Base-by-base conservation (phyloP, 37 sponge, comb jelly and placozoan genomes). In the Ephydatia muelleri region DNA sequence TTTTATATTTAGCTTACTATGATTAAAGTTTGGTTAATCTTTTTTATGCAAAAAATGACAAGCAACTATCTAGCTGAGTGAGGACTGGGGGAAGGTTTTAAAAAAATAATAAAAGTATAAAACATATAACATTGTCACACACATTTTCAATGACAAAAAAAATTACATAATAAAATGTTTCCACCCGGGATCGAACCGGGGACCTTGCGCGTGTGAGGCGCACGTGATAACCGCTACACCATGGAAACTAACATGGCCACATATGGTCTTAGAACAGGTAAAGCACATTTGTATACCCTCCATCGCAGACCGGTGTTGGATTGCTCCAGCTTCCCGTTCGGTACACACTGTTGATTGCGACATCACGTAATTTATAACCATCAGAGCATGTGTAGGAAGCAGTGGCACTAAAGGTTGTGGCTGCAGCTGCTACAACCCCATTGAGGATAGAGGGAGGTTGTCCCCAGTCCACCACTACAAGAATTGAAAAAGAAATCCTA, bases 161-260 rank as follows among this genome's bases (percentile, higher is more conserved):
- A 43, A 43, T 9, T 9, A 43, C 3, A 6, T 9, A 43, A 43
- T 19, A 57, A 57, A 57, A 16, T 57, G 82, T 81, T 71, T 70
- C 82, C 82, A 71, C 82, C 82, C 82, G 82, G 82, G 82, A 81
- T 81, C 82, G 82, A 81, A 81, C 82, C 82, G 82, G 82, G 82
- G 82, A 81, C 82, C 82, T 81, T 81, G 82, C 82, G 82, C 82
- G 82, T 81, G 82, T 81, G 82, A 81, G 82, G 82, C 82, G 82
- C 82, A 81, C 82, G 82, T 81, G 82, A 81, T 81, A 81, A 81
- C 82, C 82, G 40, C 82, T 81, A 57, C 57, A 57, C 57, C 57
- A 57, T 57, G 57, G 57, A 57, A 57, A 57, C 57, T 43, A n/a
- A n/a, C n/a, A n/a, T n/a, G 57, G 6, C 9, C 57, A 57, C 19